A percentile compares a stretch with the other conserved stretches of the same genome.
Evolutionary conservation across 2,888 invertebrate species (phyloP).

Genomic region (Monoplex corrugatus): DNA sequence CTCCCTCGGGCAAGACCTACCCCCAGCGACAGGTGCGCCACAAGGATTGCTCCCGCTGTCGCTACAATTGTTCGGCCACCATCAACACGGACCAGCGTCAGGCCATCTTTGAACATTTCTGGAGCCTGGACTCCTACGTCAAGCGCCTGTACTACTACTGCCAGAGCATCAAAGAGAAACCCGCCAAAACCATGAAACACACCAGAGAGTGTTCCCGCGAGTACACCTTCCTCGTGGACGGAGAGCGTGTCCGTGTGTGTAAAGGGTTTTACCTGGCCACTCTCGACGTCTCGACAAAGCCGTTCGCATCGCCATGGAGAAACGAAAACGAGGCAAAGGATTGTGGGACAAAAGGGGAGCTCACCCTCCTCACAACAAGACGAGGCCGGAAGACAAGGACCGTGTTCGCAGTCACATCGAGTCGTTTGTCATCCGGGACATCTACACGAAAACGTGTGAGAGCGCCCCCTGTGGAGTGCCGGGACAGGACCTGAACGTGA

Average conservation of each 20-base stretch:
- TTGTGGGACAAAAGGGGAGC: slow-evolving; percentile 32
- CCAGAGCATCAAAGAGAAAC: slow-evolving; percentile 50
- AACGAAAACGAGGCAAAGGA: slow-evolving; percentile 26
- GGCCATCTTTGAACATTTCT: slow-evolving; percentile 47
- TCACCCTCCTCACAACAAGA: slow-evolving; percentile 16
- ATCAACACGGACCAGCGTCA: slow-evolving; percentile 22
- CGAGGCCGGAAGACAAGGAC: slow-evolving; percentile 32
- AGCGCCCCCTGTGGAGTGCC: background rate
- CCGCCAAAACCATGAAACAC: slow-evolving; percentile 44
- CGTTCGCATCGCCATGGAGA: slow-evolving; percentile 47
- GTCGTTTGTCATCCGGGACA: slow-evolving; percentile 37
- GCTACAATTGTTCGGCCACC: slow-evolving; percentile 47
- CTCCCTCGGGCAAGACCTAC: slow-evolving; percentile 41
- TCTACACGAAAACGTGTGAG: slow-evolving; percentile 38
- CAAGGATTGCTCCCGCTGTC: slow-evolving; percentile 50
- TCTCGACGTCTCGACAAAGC: slow-evolving; percentile 51
- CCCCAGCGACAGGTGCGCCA: slow-evolving; percentile 27
- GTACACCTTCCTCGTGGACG: slow-evolving; percentile 43
- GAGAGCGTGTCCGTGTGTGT: slow-evolving; percentile 46
- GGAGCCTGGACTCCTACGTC: slow-evolving; percentile 46
- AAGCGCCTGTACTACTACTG: slow-evolving; percentile 53
- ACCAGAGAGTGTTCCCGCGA: slow-evolving; percentile 36
- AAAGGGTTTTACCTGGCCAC: slow-evolving; percentile 53
- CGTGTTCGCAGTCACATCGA: slow-evolving; percentile 44
- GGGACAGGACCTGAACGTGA: slow-evolving; percentile 42